Evolutionary conservation across 2,797 vertebrate species (phyloP).

Genomic region (Aphelocoma californica): DNA sequence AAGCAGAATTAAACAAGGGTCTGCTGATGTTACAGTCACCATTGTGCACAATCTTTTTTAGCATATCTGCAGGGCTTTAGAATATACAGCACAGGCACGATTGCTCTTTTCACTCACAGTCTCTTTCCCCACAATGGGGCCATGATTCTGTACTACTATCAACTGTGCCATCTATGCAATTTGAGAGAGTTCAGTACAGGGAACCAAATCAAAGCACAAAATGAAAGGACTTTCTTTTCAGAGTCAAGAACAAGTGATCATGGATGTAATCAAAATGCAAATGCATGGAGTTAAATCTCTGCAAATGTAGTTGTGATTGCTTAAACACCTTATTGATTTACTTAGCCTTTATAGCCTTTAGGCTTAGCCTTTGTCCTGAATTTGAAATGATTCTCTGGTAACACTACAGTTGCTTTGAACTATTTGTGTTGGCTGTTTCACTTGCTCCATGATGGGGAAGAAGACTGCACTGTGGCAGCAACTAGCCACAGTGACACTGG

Average conservation of each 20-base stretch:
- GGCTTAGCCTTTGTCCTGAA: conserved; percentile 34
- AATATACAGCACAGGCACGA: background rate
- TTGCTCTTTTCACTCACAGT: background rate
- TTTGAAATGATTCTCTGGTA: background rate
- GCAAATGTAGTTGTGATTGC: conserved; percentile 27
- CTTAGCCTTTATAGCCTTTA: conserved; percentile 24
- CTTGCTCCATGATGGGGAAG: background rate
- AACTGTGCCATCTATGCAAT: conserved; percentile 20
- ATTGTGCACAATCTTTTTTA: background rate
- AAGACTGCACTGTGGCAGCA: background rate
- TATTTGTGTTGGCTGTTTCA: background rate
- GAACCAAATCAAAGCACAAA: conserved; percentile 3
- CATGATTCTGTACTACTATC: conserved; percentile 13
- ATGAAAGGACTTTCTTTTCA: conserved; percentile 44
- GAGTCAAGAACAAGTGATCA: conserved; percentile 40
- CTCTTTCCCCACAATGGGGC: background rate
- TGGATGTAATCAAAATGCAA: conserved; percentile 67
- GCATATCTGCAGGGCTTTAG: conserved; percentile 2
- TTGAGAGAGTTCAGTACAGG: background rate
- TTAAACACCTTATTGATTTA: conserved; percentile 35
- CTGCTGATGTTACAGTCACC: background rate
- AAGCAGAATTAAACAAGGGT: background rate
- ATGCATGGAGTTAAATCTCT: conserved; percentile 27
- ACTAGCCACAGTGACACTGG: background rate
- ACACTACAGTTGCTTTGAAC: conserved; percentile 9